Base-by-base conservation (phyloP, 1,140 invertebrate genomes). In the Pogonomyrmex barbatus region DNA sequence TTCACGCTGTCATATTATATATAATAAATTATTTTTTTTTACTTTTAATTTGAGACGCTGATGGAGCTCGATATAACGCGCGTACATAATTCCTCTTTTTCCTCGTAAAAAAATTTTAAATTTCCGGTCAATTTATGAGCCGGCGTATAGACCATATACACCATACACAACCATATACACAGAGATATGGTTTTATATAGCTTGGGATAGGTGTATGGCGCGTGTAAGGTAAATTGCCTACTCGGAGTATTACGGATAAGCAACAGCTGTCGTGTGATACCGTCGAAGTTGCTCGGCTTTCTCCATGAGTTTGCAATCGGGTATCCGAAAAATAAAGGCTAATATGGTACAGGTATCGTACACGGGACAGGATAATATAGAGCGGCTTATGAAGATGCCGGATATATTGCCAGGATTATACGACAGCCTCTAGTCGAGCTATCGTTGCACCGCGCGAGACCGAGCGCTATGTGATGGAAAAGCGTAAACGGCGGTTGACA, bases 161-260 rank as follows among this genome's bases (percentile, higher is more conserved):
- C n/a, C n/a, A n/a, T n/a, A n/a, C n/a, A n/a, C 52, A 42, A 67
- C 30, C 3, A 2, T 54, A 2, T 54, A 56, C 39, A 52, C 42
- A 82, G 30, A 60, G 54, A 24, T 73, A 82, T 45, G 30, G 30
- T 60, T 70, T 73, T 33, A 56, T 60, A 47, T 8, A 60, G 30
- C 17, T 73, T 30, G 42, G 17, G 24, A 12, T 71, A 71, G 67
- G 45, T 39, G 50, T 54, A 50, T 33, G 30, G 63, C 58, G 71
- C 52, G 70, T 86, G 63, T 79, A 83, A 70, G 45, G 77, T 82
- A 89, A 89, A 89, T 89, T 89, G 88, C 88, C 50, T 82, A 56
- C 50, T 54, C 60, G 3, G 39, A 71, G 65, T 67, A 88, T 89
- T 89, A 89, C 75, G 83, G 70, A n/a, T 76, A 82, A 78, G 88